Conservation (phyloP, 2,113 vertebrate genomes). For the Progne subis region DNA sequence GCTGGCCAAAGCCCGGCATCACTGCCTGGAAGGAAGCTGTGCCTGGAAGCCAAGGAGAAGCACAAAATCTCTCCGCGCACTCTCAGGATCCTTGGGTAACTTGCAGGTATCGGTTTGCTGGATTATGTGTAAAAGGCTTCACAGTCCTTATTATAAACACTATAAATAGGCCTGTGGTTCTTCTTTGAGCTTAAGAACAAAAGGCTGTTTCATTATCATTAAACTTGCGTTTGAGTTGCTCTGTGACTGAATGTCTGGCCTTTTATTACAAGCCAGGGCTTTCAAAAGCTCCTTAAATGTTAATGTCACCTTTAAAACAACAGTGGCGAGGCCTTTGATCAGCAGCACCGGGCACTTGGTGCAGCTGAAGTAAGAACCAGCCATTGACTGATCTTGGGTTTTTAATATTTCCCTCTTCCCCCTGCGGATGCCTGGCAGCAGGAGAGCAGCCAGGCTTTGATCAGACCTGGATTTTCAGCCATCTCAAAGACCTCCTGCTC, state of each 20-base stretch:
- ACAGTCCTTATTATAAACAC: conserved; percentile 8
- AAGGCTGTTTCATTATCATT: conserved; percentile 68
- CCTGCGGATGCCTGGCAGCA: neutral
- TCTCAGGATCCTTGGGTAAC: neutral
- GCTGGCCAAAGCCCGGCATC: neutral
- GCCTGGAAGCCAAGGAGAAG: neutral
- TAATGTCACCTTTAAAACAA: conserved; percentile 55
- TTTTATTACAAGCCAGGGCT: conserved; percentile 62
- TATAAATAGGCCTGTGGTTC: conserved; percentile 52
- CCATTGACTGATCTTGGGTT: neutral
- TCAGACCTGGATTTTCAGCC: neutral
- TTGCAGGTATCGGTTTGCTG: neutral
- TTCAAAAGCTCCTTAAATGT: conserved; percentile 60
- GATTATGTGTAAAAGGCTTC: conserved; percentile 5
- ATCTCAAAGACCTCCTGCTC: neutral
- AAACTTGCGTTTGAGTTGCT: conserved; percentile 46
- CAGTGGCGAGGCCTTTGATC: conserved; percentile 48
- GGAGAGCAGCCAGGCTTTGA: neutral
- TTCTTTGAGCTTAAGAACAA: conserved; percentile 65
- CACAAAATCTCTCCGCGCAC: neutral
- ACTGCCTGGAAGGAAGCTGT: rapidly evolving
- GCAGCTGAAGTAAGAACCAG: neutral
- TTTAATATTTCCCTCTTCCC: conserved; percentile 42
- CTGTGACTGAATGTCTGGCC: conserved; percentile 50
- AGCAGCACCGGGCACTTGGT: conserved; percentile 23